A percentile compares a stretch with the other conserved stretches of the same genome.
phyloP scores from a whole-genome alignment of 2,797 vertebrate genomes.

The Poeciliopsis paucimaculata region DNA sequence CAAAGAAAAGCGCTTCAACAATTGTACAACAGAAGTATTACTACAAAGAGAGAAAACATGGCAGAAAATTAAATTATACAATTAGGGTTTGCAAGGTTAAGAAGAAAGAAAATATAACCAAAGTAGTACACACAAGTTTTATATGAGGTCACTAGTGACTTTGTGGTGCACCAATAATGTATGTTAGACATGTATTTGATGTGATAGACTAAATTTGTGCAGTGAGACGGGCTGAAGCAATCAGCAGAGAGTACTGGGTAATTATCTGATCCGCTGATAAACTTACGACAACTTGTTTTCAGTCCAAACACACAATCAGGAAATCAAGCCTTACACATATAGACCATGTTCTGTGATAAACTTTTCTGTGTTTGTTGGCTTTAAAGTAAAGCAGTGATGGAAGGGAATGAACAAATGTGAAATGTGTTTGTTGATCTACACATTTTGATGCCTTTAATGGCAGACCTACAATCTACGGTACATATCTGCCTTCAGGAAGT shows the following conservation, averaged over 20 bases:
- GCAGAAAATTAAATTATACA: neutral
- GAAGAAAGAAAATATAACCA: conserved; percentile 8
- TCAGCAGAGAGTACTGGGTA: conserved; percentile 53
- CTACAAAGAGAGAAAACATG: neutral
- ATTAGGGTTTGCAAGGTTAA: neutral
- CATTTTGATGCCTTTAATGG: conserved; percentile 23
- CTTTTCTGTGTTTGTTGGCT: conserved; percentile 52
- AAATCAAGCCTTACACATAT: conserved; percentile 57
- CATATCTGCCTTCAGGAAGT: conserved; percentile 20
- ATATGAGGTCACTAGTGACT: conserved; percentile 3
- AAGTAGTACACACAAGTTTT: neutral
- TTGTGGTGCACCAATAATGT: conserved; percentile 18
- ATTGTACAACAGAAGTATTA: conserved; percentile 19
- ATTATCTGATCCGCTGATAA: conserved; percentile 76
- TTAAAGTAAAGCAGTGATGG: conserved; percentile 41
- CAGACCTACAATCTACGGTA: neutral
- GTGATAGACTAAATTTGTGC: conserved; percentile 1
- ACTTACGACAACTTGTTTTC: conserved; percentile 67
- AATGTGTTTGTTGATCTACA: conserved; percentile 4
- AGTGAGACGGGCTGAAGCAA: conserved; percentile 42
- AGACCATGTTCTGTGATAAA: conserved; percentile 50
- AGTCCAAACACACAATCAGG: conserved; percentile 71
- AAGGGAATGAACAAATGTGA: conserved; percentile 18
- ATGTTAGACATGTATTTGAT: conserved; percentile 3
- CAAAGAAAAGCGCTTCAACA: conserved; percentile 20